Evolutionary conservation across 1,140 invertebrate genomes (phyloP).

Genomic region (Neodiprion pinetum): DNA sequence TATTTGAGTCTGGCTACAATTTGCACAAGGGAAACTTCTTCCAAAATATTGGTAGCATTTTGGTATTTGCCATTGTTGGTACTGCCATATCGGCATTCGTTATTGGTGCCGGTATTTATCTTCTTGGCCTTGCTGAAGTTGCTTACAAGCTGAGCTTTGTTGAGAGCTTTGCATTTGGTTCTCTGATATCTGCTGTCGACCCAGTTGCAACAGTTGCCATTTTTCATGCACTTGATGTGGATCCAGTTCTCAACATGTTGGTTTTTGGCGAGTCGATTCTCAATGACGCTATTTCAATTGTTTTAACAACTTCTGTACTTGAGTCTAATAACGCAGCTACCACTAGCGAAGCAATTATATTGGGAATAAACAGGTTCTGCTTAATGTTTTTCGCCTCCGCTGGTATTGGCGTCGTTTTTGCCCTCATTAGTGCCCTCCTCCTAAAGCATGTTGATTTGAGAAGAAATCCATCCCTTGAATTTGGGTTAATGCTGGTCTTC

Average conservation of each 20-base stretch:
- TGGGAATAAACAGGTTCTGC: conserved; percentile 91
- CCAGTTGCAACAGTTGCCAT: conserved; percentile 98
- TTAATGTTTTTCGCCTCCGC: conserved; percentile 99
- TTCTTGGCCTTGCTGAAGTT: conserved; percentile 87
- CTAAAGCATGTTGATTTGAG: conserved; percentile 96
- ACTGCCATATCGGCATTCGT: conserved; percentile 95
- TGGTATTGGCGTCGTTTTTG: conserved; percentile 95
- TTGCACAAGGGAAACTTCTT: conserved; percentile 99
- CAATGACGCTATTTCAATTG: conserved; percentile 98
- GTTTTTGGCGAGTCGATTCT: conserved; percentile 98
- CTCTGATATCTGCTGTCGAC: conserved; percentile 97
- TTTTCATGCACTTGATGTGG: conserved; percentile 95
- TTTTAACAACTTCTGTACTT: conserved; percentile 88
- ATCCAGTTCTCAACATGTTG: conserved; percentile 97
- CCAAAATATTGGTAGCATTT: conserved; percentile 94
- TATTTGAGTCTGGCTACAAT: conserved; percentile 99
- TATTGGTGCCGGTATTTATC: conserved; percentile 93
- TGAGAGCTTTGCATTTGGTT: conserved; percentile 98
- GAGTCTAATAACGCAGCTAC: conserved; percentile 76
- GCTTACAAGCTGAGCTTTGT: conserved; percentile 93
- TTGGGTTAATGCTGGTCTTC: conserved; percentile 98
- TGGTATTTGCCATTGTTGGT: conserved; percentile 96
- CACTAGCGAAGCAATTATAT: conserved; percentile 84
- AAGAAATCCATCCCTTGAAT: conserved; percentile 97
- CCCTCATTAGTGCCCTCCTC: conserved; percentile 90